phyloP scores from a whole-genome alignment of 2,888 invertebrate genomes.

The Thyatira batis region DNA sequence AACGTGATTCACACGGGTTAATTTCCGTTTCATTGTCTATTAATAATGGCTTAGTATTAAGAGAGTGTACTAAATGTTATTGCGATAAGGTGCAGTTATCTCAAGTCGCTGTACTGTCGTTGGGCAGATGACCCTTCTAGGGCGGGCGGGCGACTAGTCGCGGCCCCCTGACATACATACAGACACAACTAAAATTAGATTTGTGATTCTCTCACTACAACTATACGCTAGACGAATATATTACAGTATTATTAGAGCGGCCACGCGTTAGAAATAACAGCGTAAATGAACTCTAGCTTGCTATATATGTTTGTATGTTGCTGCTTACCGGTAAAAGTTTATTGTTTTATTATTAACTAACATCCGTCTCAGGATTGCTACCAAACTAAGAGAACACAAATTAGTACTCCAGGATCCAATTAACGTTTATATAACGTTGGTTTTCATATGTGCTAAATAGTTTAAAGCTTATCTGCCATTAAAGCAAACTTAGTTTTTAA shows the following conservation, averaged over 20 bases:
- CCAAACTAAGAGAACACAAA: not conserved
- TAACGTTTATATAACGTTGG: too few species aligned
- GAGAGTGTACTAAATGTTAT: not conserved
- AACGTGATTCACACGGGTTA: not conserved
- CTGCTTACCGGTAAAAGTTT: slow-evolving; percentile 36
- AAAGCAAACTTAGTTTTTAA: too few species aligned
- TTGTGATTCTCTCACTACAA: slow-evolving; percentile 61
- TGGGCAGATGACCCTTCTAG: slow-evolving; percentile 71
- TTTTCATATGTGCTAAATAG: too few species aligned
- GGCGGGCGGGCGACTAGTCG: slow-evolving; percentile 57
- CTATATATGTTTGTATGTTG: slow-evolving; percentile 29
- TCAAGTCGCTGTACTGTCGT: slow-evolving; percentile 19
- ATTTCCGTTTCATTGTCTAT: not conserved
- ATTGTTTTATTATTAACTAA: not conserved
- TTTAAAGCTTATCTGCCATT: too few species aligned
- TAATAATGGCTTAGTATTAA: not conserved
- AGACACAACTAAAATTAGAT: slow-evolving; percentile 73
- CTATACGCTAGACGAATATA: slow-evolving; percentile 70
- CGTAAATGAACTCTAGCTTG: slow-evolving; percentile 52
- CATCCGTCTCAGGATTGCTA: not conserved
- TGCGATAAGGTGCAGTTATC: not conserved
- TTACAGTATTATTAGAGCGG: slow-evolving; percentile 61
- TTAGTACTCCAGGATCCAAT: too few species aligned
- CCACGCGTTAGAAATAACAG: slow-evolving; percentile 48
- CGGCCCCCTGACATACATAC: slow-evolving; percentile 80